Evolutionary conservation across 1,140 invertebrate genomes (phyloP).

Genomic region (Philopotamus ludificatus): DNA sequence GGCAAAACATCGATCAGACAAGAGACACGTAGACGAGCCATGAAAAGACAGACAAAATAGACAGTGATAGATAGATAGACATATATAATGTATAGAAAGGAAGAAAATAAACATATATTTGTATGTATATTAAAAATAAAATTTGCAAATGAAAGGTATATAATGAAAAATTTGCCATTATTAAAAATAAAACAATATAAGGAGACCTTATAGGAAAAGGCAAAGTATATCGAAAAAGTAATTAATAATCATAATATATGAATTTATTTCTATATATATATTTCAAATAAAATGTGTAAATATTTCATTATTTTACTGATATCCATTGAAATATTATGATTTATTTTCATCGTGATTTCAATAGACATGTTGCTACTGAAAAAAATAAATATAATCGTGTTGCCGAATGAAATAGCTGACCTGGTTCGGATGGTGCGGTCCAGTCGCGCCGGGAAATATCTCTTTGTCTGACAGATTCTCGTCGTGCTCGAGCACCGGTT

Average conservation of each 20-base stretch:
- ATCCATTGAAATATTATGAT: neutral
- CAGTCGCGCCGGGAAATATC: slow-evolving; percentile 65
- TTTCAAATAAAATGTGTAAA: too few species aligned
- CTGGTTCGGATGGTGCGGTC: slow-evolving; percentile 54
- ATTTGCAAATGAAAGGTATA: too few species aligned
- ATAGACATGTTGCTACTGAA: too few species aligned
- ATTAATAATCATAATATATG: too few species aligned
- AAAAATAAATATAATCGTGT: too few species aligned
- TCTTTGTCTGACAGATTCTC: slow-evolving; percentile 87
- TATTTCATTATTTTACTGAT: neutral
- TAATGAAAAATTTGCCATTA: too few species aligned
- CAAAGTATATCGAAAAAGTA: too few species aligned
- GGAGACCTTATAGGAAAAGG: too few species aligned
- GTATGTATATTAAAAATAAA: neutral
- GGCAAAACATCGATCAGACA: slow-evolving; percentile 41
- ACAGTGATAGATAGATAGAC: slow-evolving; percentile 29
- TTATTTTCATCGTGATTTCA: neutral
- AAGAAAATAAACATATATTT: neutral
- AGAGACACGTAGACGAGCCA: slow-evolving; percentile 38
- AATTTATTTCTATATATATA: too few species aligned
- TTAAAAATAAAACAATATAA: too few species aligned
- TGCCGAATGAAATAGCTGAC: too few species aligned
- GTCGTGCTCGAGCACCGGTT: slow-evolving; percentile 74
- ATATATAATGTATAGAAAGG: slow-evolving; percentile 9
- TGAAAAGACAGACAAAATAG: slow-evolving; percentile 38